These are phyloP conservation scores for Numenius arquata DNA, from an alignment of 2,113 vertebrate genomes.

Conservation along the genomic window DNA sequence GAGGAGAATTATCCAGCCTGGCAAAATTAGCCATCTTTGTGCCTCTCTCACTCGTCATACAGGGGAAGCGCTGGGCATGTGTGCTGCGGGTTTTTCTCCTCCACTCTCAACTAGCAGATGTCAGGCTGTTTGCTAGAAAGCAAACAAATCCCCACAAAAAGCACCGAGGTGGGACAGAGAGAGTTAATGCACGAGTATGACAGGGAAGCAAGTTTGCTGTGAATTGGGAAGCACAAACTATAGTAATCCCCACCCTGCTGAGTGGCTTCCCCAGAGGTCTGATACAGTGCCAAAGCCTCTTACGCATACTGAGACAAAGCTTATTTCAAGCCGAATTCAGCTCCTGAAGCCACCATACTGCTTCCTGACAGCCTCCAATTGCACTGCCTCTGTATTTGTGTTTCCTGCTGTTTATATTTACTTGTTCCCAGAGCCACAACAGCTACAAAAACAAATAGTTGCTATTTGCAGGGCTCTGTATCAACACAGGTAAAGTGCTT, in stretches of 20 bases:
- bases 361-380: constrained; percentile 75
- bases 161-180: constrained; percentile 52
- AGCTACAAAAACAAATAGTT: constrained; percentile 79
- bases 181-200: constrained; percentile 66
- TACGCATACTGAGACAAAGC: constrained; percentile 81
- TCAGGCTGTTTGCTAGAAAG: not conserved
- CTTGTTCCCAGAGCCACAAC: constrained; percentile 76
- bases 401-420: constrained; percentile 82
- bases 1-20: constrained; percentile 8
- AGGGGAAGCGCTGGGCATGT: not conserved
- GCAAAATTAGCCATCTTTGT: constrained; percentile 46
- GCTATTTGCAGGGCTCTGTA: constrained; percentile 63
- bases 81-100: not conserved
- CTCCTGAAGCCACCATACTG: constrained; percentile 72
- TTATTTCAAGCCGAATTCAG: constrained; percentile 75
- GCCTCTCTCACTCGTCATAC: not conserved
- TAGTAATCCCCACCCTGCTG: constrained; percentile 79
- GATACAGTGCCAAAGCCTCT: constrained; percentile 79
- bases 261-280: constrained; percentile 80
- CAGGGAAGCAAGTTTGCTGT: constrained; percentile 74
- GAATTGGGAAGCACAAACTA: constrained; percentile 77
- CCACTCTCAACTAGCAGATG: constrained; percentile 1
- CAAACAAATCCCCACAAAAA: not conserved
- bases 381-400: constrained; percentile 74
- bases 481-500: constrained; percentile 63